Percentiles rank a stretch among this genome's conserved stretches.
phyloP scores from a whole-genome alignment of 2,888 invertebrate genomes.

The Sphaeridia pumilis region DNA sequence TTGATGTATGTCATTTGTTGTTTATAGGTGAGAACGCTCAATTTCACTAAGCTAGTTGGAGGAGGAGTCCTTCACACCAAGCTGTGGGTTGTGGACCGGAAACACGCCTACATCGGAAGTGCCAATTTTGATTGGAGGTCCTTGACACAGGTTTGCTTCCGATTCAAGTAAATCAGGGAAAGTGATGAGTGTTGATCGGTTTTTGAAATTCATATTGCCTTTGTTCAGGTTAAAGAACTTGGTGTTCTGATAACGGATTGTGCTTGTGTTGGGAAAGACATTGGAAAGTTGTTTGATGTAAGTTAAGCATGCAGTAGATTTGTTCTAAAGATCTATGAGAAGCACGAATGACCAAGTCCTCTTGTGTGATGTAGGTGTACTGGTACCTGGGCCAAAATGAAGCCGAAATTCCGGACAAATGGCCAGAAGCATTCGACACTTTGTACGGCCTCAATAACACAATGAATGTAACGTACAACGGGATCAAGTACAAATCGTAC shows the following conservation, averaged over 20 bases:
- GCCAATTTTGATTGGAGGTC: slow-evolving; percentile 98
- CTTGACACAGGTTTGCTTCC: slow-evolving; percentile 81
- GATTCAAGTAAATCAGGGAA: too few relatives aligned
- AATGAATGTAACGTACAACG: slow-evolving; percentile 45
- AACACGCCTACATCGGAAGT: slow-evolving; percentile 86
- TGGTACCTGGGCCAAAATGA: slow-evolving; percentile 69
- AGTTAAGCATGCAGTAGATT: too few relatives aligned
- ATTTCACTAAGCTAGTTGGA: slow-evolving; percentile 69
- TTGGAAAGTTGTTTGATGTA: slow-evolving; percentile 81
- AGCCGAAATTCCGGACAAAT: slow-evolving; percentile 59
- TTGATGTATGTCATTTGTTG: too few relatives aligned
- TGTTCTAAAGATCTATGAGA: too few relatives aligned
- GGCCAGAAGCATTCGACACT: slow-evolving; percentile 62
- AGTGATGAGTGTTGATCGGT: not conserved
- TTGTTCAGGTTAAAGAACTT: slow-evolving; percentile 68
- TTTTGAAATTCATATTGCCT: not conserved
- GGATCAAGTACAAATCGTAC: slow-evolving; percentile 35
- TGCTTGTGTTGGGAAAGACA: slow-evolving; percentile 66
- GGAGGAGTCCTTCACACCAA: slow-evolving; percentile 88
- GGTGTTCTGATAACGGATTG: slow-evolving; percentile 74
- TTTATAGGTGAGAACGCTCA: slow-evolving; percentile 68
- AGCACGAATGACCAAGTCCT: too few relatives aligned
- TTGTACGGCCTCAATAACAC: slow-evolving; percentile 60
- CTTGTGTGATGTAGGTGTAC: slow-evolving; percentile 65
- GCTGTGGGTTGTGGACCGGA: slow-evolving; percentile 79